Evolutionary conservation across 2,113 vertebrate genomes (phyloP).

Genomic region (Neotragus pygmaeus): DNA sequence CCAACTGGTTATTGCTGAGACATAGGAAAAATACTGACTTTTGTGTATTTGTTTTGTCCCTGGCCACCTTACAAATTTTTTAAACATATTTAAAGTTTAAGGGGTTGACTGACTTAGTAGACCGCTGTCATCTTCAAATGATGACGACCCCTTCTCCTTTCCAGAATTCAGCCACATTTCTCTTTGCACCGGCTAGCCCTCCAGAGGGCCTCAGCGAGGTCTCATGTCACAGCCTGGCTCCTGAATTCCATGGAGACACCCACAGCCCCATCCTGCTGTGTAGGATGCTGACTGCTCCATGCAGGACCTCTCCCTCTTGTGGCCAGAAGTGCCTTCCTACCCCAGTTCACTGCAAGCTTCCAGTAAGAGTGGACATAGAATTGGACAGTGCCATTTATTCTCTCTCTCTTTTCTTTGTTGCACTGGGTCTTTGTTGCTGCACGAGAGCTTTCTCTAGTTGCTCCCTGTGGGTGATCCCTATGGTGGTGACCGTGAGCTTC

Average conservation of each 20-base stretch:
- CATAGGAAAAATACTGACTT: fast-evolving
- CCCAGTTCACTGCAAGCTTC: background rate
- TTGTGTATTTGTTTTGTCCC: background rate
- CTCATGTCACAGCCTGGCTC: fast-evolving
- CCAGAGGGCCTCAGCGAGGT: no score
- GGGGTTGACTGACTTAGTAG: background rate
- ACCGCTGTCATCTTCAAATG: background rate
- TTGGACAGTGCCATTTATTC: fast-evolving
- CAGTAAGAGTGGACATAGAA: fast-evolving
- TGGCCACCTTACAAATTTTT: background rate
- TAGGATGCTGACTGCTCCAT: fast-evolving
- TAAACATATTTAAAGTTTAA: background rate
- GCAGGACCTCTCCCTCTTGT: background rate
- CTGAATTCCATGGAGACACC: background rate
- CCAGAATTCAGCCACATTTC: background rate
- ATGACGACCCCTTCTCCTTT: fast-evolving
- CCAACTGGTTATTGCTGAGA: no score
- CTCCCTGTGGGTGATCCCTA: background rate
- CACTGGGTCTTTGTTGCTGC: background rate
- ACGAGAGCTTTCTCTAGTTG: background rate
- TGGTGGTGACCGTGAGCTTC: fast-evolving
- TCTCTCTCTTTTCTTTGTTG: background rate
- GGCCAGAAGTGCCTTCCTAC: background rate
- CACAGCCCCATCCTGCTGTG: fast-evolving
- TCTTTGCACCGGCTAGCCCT: background rate